Conservation (phyloP, 2,797 vertebrate genomes). For the Synanceia verrucosa region DNA sequence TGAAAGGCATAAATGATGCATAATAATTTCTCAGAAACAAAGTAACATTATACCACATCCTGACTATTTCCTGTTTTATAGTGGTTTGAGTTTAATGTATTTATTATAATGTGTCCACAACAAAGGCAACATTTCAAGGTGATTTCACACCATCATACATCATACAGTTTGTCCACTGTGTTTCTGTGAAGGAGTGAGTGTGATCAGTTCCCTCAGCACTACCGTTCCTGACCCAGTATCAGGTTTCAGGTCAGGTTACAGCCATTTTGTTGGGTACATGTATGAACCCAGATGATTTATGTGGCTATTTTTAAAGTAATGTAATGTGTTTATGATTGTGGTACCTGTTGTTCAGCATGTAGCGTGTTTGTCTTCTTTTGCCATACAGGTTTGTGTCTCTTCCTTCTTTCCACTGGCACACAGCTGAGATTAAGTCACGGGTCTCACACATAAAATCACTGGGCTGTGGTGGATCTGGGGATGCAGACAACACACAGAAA, state of each 20-base stretch:
- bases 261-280: background rate
- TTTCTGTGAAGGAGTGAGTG: background rate
- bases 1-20: constrained; percentile 47
- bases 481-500: background rate
- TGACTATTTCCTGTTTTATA: background rate
- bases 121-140: background rate
- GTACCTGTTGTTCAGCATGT: constrained; percentile 79
- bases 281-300: background rate
- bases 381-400: constrained; percentile 60
- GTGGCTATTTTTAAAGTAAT: background rate
- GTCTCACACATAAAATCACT: constrained; percentile 80
- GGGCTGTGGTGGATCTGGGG: constrained; percentile 77
- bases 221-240: background rate
- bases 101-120: background rate
- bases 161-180: no score
- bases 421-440: constrained; percentile 69
- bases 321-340: background rate
- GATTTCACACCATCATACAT: background rate
- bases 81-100: background rate
- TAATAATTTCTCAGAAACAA: constrained; percentile 4
- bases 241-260: background rate
- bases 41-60: constrained; percentile 8
- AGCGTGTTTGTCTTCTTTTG: constrained; percentile 53
- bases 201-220: background rate
- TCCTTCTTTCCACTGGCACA: constrained; percentile 75